These are phyloP conservation scores for Nasua narica DNA, from an alignment of 2,797 vertebrate species.

Conservation along the genomic window DNA sequence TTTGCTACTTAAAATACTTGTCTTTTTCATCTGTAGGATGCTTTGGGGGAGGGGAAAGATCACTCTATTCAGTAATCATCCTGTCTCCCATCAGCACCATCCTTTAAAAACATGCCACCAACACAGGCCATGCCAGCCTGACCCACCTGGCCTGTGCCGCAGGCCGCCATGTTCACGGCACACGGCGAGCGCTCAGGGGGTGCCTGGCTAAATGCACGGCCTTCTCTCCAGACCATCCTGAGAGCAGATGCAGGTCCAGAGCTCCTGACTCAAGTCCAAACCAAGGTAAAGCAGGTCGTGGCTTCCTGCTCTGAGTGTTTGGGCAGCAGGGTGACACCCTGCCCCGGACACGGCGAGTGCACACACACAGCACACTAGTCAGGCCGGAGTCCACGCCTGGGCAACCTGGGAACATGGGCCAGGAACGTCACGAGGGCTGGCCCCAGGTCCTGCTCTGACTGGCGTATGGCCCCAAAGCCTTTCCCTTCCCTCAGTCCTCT, in stretches of 20 bases:
- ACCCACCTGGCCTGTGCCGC: too few relatives aligned
- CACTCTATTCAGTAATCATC: neutral
- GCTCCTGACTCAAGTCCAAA: neutral
- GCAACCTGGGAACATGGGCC: neutral
- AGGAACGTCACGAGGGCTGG: neutral
- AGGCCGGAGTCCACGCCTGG: neutral
- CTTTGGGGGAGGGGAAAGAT: neutral
- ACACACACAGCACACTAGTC: neutral
- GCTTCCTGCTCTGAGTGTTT: neutral
- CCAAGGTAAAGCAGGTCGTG: neutral
- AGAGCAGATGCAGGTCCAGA: neutral
- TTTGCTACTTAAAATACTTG: neutral
- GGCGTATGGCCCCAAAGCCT: neutral
- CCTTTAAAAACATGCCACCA: neutral
- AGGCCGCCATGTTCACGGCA: neutral
- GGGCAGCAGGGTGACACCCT: neutral
- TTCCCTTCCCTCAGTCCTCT: neutral
- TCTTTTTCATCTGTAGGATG: neutral
- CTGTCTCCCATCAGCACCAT: neutral
- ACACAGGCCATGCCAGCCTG: too few relatives aligned
- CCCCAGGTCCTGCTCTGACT: neutral
- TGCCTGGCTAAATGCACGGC: neutral
- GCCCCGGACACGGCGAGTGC: neutral
- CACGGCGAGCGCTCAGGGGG: neutral
- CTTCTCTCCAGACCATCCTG: neutral